phyloP scores from a whole-genome alignment of 2,797 vertebrate species.

The Ctenosaura bakeri region DNA sequence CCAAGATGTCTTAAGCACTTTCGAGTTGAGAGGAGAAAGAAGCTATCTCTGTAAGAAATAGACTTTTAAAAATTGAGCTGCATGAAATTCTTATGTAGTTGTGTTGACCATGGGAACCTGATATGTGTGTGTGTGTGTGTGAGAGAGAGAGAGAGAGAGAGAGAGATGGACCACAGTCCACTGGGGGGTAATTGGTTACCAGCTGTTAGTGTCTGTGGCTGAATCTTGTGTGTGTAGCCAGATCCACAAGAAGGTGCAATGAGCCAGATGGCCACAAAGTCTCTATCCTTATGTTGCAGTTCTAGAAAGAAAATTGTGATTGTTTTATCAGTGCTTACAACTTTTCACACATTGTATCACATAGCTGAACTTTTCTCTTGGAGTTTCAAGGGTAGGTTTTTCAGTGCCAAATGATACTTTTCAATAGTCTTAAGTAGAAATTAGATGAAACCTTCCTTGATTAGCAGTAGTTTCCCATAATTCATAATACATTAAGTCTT shows the following conservation, averaged over 20 bases:
- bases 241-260: not conserved
- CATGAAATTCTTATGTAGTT: too few relatives aligned
- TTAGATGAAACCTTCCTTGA: not conserved
- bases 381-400: slow-evolving; percentile 24
- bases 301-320: not conserved
- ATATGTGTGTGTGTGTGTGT: not conserved
- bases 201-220: not conserved
- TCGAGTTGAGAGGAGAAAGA: not conserved
- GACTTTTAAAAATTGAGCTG: not conserved
- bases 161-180: not conserved
- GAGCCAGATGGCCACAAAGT: not conserved
- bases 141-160: too few relatives aligned
- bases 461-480: not conserved
- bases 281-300: not conserved
- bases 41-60: not conserved
- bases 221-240: not conserved
- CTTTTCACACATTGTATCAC: not conserved
- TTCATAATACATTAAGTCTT: not conserved
- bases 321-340: not conserved
- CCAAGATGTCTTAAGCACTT: not conserved
- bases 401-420: not conserved
- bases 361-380: slow-evolving; percentile 13
- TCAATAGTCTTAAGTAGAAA: slow-evolving; percentile 8
- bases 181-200: not conserved
- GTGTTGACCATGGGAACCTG: too few relatives aligned